These are phyloP conservation scores for Hyalella azteca DNA, from an alignment of 2,888 invertebrate species.

Conservation along the genomic window DNA sequence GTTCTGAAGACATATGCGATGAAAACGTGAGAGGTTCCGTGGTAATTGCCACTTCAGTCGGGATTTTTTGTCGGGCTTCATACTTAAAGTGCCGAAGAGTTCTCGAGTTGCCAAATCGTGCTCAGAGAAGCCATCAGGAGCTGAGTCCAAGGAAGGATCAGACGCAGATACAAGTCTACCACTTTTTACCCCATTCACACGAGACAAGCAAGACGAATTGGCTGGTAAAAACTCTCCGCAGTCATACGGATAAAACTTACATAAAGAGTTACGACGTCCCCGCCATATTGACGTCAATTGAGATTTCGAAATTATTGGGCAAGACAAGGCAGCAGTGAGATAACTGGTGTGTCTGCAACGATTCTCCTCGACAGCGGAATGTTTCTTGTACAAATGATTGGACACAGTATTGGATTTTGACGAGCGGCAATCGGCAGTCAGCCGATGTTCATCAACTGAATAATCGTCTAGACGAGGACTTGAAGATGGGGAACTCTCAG, in stretches of 20 bases:
- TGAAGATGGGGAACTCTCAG: not conserved
- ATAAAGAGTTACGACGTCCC: not conserved
- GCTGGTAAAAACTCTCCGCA: slow-evolving; percentile 1
- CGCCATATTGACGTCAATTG: not conserved
- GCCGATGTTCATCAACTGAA: not conserved
- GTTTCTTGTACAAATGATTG: not conserved
- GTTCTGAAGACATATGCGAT: not conserved
- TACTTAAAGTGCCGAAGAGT: not conserved
- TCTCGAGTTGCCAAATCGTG: not conserved
- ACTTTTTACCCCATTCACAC: not conserved
- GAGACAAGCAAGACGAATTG: not conserved
- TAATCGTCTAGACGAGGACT: not conserved
- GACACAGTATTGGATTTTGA: not conserved
- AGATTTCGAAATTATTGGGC: not conserved
- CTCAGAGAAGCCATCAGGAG: not conserved
- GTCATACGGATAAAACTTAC: slow-evolving; percentile 1
- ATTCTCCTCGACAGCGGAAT: not conserved
- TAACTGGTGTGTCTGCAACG: not conserved
- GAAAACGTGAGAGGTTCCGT: not conserved
- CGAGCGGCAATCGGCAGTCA: not conserved
- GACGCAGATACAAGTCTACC: not conserved
- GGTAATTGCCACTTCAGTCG: not conserved
- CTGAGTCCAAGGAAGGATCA: not conserved
- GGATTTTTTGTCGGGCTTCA: not conserved
- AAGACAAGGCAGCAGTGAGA: not conserved